A percentile compares a stretch with the other conserved stretches of the same genome.
phyloP scores from a whole-genome alignment of 2,797 vertebrate genomes.

The Podargus strigoides region DNA sequence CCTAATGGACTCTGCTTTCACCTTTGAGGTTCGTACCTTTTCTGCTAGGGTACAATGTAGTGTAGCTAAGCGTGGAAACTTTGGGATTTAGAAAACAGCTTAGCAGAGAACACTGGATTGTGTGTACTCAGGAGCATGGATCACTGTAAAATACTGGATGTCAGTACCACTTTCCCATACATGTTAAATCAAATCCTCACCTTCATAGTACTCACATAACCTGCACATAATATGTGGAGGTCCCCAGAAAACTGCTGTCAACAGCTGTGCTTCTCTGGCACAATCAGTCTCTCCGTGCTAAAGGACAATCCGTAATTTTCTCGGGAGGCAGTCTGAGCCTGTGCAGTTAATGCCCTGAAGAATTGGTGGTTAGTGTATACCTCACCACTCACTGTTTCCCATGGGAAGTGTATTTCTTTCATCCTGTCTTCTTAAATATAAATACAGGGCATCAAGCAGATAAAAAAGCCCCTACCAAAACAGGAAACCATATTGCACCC shows the following conservation, averaged over 20 bases:
- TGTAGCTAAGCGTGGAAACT: background rate
- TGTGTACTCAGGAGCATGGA: background rate
- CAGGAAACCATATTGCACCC: background rate
- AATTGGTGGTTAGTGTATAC: background rate
- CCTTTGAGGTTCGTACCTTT: background rate
- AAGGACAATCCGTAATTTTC: background rate
- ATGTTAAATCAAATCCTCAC: background rate
- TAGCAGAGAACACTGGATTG: background rate
- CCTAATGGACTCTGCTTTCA: background rate
- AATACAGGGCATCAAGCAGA: background rate
- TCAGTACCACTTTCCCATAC: background rate
- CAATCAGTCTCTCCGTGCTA: rapidly evolving
- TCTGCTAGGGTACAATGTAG: background rate
- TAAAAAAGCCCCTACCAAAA: background rate
- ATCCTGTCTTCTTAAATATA: background rate
- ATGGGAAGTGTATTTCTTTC: background rate
- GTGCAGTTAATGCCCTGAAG: background rate
- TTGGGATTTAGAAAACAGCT: background rate
- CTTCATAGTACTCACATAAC: background rate
- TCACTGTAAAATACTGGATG: background rate
- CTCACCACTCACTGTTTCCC: background rate
- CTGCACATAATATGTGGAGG: background rate
- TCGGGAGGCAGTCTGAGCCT: background rate
- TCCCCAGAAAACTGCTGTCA: background rate
- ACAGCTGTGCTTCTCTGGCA: background rate